These are phyloP conservation scores for Brachyptera risi DNA, from an alignment of 2,888 invertebrate species.

Conservation along the genomic window DNA sequence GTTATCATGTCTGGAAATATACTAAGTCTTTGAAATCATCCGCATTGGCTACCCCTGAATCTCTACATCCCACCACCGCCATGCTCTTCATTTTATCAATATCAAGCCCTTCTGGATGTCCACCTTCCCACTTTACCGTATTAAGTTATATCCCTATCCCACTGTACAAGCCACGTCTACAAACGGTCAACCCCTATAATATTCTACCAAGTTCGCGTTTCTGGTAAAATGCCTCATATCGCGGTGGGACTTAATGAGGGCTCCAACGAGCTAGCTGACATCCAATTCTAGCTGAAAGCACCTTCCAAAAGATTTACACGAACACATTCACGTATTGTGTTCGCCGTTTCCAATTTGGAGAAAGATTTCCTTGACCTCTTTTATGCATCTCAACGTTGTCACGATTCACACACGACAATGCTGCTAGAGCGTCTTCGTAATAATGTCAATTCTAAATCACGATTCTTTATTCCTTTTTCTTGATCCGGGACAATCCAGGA, in stretches of 20 bases:
- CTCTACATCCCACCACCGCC: not conserved
- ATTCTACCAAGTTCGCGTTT: not conserved
- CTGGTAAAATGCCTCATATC: not conserved
- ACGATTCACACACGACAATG: too few relatives aligned
- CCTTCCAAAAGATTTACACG: not conserved
- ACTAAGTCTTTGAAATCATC: too few relatives aligned
- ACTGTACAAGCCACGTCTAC: too few relatives aligned
- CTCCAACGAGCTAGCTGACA: not conserved
- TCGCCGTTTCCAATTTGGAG: constrained; percentile 9
- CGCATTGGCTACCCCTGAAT: too few relatives aligned
- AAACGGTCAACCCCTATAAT: constrained; percentile 2
- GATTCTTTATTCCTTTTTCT: constrained; percentile 2
- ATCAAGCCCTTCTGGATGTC: too few relatives aligned
- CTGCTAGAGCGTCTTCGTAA: not conserved
- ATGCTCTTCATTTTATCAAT: constrained; percentile 1
- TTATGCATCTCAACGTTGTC: constrained; percentile 12
- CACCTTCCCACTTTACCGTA: too few relatives aligned
- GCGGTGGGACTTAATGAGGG: not conserved
- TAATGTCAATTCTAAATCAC: constrained; percentile 20
- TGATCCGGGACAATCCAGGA: constrained; percentile 6
- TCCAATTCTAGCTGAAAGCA: constrained; percentile 3
- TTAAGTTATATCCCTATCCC: too few relatives aligned
- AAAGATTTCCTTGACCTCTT: constrained; percentile 8
- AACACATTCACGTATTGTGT: not conserved
- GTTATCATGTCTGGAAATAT: too few relatives aligned